Percentiles rank a stretch among this genome's conserved stretches.
Evolutionary conservation across 2,888 invertebrate genomes (phyloP).

Genomic region (Orchesellides sinensis): DNA sequence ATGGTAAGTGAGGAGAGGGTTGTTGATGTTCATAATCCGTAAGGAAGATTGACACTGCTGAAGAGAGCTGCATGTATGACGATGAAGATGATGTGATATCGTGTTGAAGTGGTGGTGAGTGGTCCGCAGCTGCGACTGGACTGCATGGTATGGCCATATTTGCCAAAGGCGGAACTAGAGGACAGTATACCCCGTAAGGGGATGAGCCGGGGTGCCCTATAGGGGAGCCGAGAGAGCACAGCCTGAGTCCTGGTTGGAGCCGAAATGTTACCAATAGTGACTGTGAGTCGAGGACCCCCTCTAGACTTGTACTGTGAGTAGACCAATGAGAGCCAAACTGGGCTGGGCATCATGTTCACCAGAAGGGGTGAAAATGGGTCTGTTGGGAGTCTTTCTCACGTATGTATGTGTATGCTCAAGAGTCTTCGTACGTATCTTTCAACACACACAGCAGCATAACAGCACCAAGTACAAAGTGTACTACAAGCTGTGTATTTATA

Average conservation of each 20-base stretch:
- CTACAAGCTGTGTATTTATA: constrained; percentile 1
- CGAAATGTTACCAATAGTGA: constrained; percentile 65
- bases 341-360: constrained; percentile 56
- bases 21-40: constrained; percentile 37
- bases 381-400: constrained; percentile 60
- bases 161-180: constrained; percentile 70
- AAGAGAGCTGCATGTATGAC: not conserved
- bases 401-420: no score
- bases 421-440: constrained; percentile 35
- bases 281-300: constrained; percentile 67
- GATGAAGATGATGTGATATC: constrained; percentile 51
- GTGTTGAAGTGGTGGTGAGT: constrained; percentile 51
- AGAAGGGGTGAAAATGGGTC: constrained; percentile 71
- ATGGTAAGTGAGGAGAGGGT: constrained; percentile 27
- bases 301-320: constrained; percentile 50
- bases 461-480: not conserved
- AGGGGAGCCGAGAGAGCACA: constrained; percentile 65
- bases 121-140: constrained; percentile 62
- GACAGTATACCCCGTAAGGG: constrained; percentile 63
- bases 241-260: constrained; percentile 69
- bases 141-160: constrained; percentile 69
- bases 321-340: constrained; percentile 64
- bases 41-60: constrained; percentile 43
- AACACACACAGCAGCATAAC: not conserved
- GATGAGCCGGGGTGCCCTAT: constrained; percentile 66